Evolutionary conservation across 2,888 invertebrate species (phyloP).

Genomic region (Drosophila recens): DNA sequence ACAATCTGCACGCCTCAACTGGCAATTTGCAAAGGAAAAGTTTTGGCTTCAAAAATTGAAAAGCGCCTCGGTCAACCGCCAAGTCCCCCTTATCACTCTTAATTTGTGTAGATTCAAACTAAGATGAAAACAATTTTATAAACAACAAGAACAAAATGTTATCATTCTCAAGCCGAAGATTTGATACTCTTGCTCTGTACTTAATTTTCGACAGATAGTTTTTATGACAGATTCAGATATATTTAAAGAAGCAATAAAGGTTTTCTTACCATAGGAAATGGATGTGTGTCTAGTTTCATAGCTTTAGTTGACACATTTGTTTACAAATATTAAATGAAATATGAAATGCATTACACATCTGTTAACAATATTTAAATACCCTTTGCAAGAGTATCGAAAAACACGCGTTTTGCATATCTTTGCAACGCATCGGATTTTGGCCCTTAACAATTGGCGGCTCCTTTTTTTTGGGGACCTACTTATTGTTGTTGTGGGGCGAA

Average conservation of each 20-base stretch:
- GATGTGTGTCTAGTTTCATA: too few relatives aligned
- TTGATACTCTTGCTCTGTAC: background rate
- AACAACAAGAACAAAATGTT: constrained; percentile 17
- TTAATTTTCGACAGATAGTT: too few relatives aligned
- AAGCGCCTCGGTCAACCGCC: constrained; percentile 46
- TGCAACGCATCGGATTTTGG: constrained; percentile 43
- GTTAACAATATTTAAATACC: background rate
- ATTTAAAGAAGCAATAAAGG: too few relatives aligned
- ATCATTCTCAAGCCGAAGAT: background rate
- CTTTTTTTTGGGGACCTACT: constrained; percentile 8
- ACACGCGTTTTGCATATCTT: constrained; percentile 53
- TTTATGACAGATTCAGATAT: too few relatives aligned
- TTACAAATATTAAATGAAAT: too few relatives aligned
- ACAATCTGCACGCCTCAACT: constrained; percentile 50
- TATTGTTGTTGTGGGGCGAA: constrained; percentile 34
- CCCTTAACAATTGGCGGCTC: constrained; percentile 30
- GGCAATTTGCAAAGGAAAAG: constrained; percentile 63
- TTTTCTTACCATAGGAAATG: too few relatives aligned
- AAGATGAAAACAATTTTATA: constrained; percentile 46
- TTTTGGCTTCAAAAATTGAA: constrained; percentile 64
- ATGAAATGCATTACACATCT: background rate
- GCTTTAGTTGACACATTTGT: too few relatives aligned
- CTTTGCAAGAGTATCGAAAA: constrained; percentile 25
- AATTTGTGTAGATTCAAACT: constrained; percentile 69
- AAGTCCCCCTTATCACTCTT: constrained; percentile 44